Percentiles rank a stretch among this genome's conserved stretches.
Evolutionary conservation across 1,140 invertebrate genomes (phyloP).

Genomic region (Ostrea edulis): DNA sequence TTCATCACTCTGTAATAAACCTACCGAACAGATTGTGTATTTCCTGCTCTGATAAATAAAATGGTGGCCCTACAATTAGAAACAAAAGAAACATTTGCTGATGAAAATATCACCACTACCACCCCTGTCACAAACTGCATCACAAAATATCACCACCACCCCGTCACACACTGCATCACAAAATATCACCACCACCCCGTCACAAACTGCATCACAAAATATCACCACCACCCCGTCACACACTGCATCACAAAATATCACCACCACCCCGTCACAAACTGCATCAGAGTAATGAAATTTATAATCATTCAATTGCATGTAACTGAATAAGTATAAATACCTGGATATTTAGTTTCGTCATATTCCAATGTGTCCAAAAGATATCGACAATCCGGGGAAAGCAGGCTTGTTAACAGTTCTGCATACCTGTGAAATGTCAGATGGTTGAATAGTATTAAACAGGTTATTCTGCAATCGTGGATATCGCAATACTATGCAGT

Average conservation of each 20-base stretch:
- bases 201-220: no score
- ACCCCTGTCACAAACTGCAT: background rate
- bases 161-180: no score
- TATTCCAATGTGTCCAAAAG: constrained; percentile 48
- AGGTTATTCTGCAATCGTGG: no score
- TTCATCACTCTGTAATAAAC: background rate
- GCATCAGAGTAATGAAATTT: background rate
- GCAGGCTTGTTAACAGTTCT: constrained; percentile 45
- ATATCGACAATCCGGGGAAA: constrained; percentile 52
- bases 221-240: no score
- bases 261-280: background rate
- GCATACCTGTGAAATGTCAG: constrained; percentile 49
- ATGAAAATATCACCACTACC: background rate
- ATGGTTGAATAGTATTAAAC: no score
- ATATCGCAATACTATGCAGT: no score
- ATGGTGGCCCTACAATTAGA: no score
- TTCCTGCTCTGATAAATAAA: no score
- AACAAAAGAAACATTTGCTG: no score
- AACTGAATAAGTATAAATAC: constrained; percentile 41
- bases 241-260: background rate
- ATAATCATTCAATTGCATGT: background rate
- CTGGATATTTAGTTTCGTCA: constrained; percentile 49
- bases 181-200: no score
- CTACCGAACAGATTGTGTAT: no score
- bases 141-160: background rate